Base-by-base conservation (phyloP, 2,797 vertebrate genomes). In the Nasua narica region DNA sequence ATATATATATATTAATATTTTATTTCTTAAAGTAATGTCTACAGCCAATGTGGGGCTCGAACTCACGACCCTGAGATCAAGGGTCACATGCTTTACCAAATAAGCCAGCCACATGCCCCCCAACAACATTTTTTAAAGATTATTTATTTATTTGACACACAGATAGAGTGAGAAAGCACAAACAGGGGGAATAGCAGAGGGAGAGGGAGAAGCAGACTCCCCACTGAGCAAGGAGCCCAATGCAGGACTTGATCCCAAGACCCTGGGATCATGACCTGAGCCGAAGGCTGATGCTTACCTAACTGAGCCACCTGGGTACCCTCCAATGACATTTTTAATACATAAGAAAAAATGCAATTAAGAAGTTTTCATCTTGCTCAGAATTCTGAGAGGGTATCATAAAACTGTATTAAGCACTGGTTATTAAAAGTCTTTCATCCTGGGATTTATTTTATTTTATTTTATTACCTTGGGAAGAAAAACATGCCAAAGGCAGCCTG, bases 341-440 rank as follows among this genome's bases (percentile, higher is more conserved):
- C 8, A 9, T 58, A 88, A 60, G 72, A 79, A 91, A 85, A 85
- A 89, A 90, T 69, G 52, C 15, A 46, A 74, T 54, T 65, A 88
- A 74, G 29, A 87, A 54, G 43, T 72, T 84, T 89, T 90, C 74
- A 85, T 62, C 52, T 89, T 79, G 43, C 52, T 92, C 69, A 50
- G 35, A 90, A 7, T 35, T 74, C 67, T 84, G 50, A 88, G 0
- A 72, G 29, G 84, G 52, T 87, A 46, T 60, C 54, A 91, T 43
- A 95, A 87, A 88, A 77, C 14, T 88, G 21, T 60, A 60, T 60
- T 90, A 87, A 69, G 67, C 32, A 82, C 16, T 90, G 67, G 43
- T 93, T 82, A 95, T 77, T 90, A 90, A 48, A 95, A 56, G 10
- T 74, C 8, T 83, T 91, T 91, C 32, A 91, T 40, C n/a, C 37